Base-by-base conservation (phyloP, 2,888 invertebrate genomes). In the Thyatira batis region DNA sequence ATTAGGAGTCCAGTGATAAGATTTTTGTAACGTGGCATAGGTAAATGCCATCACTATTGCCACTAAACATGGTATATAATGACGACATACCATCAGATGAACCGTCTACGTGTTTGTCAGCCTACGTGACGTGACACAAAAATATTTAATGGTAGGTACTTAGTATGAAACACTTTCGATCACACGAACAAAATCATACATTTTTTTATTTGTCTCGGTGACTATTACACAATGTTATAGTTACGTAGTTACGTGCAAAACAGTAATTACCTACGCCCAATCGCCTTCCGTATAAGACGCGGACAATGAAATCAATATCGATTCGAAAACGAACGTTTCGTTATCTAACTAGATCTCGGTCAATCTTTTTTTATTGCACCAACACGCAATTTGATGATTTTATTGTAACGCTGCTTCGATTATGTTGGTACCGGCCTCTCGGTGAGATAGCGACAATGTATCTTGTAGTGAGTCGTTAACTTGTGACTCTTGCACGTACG, bases 241-340 rank as follows among this genome's bases (percentile, higher is more conserved):
- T 89, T 87, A 85, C 88, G 86, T 87, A 63, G 82, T 88, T 87
- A 85, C 88, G 86, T 87, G 82, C 80, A 77, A 77, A 74, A 81
- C 71, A 70, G 82, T 87, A 87, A 88, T 88, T 87, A 89, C 76
- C 71, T 67, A 69, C 70, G 55, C 52, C 64, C 78, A 72, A 76
- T 78, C 80, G 77, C 87, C 87, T 87, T 88, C 87, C 88, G 87
- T 84, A 78, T 84, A 81, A 82, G 80, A 76, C 78, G 73, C 63
- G 77, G 80, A 88, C 89, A 87, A 89, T 89, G 81, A 84, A 87
- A 85, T 79, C 80, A 80, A 84, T 84, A 87, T 84, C 80, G 77
- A 84, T 78, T 80, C 76, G 80, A 82, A 85, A 85, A 82, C 78
- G 78, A 78, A 64, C 60, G 68, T 76, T 78, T 75, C 77, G 69